Conservation (phyloP, 1,140 invertebrate genomes). For the Lethrus apterus region DNA sequence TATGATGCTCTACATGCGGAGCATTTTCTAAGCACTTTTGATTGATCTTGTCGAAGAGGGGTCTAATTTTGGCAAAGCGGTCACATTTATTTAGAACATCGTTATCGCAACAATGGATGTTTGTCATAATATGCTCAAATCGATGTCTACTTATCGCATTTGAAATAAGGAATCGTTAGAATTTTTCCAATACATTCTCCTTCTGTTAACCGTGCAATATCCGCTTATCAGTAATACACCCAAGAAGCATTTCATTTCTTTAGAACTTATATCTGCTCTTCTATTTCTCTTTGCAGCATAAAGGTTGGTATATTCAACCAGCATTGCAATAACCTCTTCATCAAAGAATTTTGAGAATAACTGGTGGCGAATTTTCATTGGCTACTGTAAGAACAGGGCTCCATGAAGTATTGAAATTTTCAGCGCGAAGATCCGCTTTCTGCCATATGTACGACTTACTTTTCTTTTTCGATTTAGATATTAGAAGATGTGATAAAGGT, state of each 20-base stretch:
- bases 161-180: constrained; percentile 14
- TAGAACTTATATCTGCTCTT: constrained; percentile 16
- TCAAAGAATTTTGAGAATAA: constrained; percentile 23
- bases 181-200: constrained; percentile 22
- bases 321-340: constrained; percentile 20
- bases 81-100: not conserved
- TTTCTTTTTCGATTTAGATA: constrained; percentile 1
- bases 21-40: not conserved
- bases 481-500: not conserved
- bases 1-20: not conserved
- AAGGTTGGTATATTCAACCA: constrained; percentile 16
- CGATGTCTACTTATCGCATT: no score
- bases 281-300: constrained; percentile 18
- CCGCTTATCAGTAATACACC: constrained; percentile 22
- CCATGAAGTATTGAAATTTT: constrained; percentile 1
- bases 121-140: constrained; percentile 20
- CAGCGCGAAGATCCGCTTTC: not conserved
- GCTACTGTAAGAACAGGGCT: no score
- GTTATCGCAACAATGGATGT: constrained; percentile 24
- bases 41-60: not conserved
- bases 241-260: constrained; percentile 24
- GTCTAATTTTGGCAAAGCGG: not conserved
- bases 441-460: not conserved
- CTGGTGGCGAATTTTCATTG: constrained; percentile 8
- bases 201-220: constrained; percentile 19